These are phyloP conservation scores for Pantala flavescens DNA, from an alignment of 1,140 invertebrate species.

Conservation along the genomic window DNA sequence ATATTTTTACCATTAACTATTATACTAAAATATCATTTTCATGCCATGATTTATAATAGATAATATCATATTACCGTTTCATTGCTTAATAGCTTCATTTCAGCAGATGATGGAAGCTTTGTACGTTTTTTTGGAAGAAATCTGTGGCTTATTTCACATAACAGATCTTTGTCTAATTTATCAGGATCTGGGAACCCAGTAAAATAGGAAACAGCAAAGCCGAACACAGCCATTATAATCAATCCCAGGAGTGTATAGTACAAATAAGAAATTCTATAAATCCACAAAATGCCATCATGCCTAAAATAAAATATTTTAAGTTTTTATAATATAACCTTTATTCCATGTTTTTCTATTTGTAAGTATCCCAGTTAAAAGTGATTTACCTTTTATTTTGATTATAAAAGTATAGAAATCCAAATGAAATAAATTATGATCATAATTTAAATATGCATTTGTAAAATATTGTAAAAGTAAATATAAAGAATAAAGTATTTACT, in stretches of 20 bases:
- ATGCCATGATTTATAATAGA: too few species aligned
- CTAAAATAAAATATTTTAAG: background rate
- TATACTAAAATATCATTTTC: too few species aligned
- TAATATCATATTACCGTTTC: background rate
- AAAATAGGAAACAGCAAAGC: background rate
- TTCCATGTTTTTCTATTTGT: too few species aligned
- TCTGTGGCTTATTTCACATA: background rate
- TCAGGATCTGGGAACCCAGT: constrained; percentile 8
- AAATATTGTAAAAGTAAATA: too few species aligned
- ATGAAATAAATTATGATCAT: too few species aligned
- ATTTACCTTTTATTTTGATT: too few species aligned
- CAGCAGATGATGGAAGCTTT: background rate
- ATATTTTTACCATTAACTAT: too few species aligned
- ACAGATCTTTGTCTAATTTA: background rate
- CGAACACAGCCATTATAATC: background rate
- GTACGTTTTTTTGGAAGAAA: background rate
- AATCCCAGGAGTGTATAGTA: background rate
- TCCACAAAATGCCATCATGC: background rate
- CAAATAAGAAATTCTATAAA: background rate
- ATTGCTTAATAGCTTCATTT: background rate
- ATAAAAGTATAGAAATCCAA: too few species aligned
- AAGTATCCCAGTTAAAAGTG: too few species aligned
- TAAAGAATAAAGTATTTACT: too few species aligned
- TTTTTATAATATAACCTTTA: too few species aligned
- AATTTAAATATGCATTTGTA: too few species aligned